A percentile compares a stretch with the other conserved stretches of the same genome.
phyloP scores from a whole-genome alignment of 2,888 invertebrate genomes.

The Pandemis cinnamomeana region DNA sequence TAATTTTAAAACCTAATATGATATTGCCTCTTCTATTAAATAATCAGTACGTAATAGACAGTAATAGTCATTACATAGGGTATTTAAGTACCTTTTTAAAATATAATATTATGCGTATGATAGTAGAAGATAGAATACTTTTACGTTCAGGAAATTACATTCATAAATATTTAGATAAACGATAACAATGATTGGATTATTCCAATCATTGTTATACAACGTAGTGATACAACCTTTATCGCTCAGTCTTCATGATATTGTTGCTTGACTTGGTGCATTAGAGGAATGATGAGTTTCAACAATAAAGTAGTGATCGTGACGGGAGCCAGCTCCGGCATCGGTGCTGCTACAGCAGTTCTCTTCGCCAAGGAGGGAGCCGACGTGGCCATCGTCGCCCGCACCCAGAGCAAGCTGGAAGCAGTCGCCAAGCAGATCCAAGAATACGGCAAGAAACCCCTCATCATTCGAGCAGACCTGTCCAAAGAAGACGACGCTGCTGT shows the following conservation, averaged over 20 bases:
- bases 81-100: too few relatives aligned
- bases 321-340: constrained; percentile 65
- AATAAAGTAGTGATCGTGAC: constrained; percentile 61
- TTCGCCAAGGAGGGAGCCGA: constrained; percentile 57
- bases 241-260: background rate
- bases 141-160: background rate
- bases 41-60: too few relatives aligned
- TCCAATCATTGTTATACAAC: constrained; percentile 43
- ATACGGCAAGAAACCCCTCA: constrained; percentile 48
- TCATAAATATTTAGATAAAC: constrained; percentile 16
- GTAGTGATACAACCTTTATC: background rate
- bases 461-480: constrained; percentile 55
- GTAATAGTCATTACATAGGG: too few relatives aligned
- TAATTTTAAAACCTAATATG: too few relatives aligned
- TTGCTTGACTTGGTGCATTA: background rate
- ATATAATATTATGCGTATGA: too few relatives aligned
- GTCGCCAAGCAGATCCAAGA: constrained; percentile 48
- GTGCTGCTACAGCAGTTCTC: constrained; percentile 56
- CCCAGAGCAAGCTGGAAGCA: constrained; percentile 49
- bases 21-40: too few relatives aligned
- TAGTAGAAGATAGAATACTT: too few relatives aligned
- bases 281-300: constrained; percentile 46
- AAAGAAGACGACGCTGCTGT: constrained; percentile 51
- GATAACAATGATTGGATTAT: too few relatives aligned
- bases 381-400: constrained; percentile 56